Percentiles rank a stretch among this genome's conserved stretches.
Evolutionary conservation across 2,113 vertebrate species (phyloP).

Genomic region (Bos taurus): DNA sequence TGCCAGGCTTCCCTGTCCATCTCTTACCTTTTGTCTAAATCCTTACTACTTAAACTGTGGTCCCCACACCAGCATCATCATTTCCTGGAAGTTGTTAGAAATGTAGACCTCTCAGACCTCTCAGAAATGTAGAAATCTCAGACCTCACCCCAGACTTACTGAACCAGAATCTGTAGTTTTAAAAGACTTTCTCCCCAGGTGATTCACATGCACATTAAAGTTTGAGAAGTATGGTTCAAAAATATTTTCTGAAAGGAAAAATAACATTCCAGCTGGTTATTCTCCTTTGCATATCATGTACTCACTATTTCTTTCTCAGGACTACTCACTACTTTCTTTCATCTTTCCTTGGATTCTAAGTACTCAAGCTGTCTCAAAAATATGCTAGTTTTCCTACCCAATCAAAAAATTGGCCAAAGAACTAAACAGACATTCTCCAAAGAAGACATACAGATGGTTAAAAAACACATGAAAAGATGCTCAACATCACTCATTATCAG

Average conservation of each 20-base stretch:
- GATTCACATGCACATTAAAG: background rate
- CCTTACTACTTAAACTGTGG: background rate
- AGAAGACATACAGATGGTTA: background rate
- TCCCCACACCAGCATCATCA: background rate
- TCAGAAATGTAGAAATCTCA: background rate
- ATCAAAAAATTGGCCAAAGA: background rate
- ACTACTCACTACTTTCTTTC: background rate
- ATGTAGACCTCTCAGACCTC: background rate
- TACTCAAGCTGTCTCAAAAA: background rate
- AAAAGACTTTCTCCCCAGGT: background rate
- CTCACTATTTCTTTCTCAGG: background rate
- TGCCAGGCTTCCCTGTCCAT: background rate
- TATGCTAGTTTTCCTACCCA: background rate
- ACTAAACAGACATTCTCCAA: background rate
- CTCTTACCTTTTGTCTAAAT: background rate
- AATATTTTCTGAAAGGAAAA: slow-evolving; percentile 23
- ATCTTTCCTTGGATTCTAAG: background rate
- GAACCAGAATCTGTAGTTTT: background rate
- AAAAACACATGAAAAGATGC: background rate
- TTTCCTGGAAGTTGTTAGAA: background rate
- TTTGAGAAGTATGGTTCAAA: background rate
- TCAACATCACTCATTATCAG: background rate
- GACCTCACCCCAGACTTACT: background rate
- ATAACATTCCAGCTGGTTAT: background rate
- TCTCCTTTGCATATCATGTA: background rate